A percentile compares a stretch with the other conserved stretches of the same genome.
phyloP scores from a whole-genome alignment of 2,888 invertebrate genomes.

The Epinotia ramella region DNA sequence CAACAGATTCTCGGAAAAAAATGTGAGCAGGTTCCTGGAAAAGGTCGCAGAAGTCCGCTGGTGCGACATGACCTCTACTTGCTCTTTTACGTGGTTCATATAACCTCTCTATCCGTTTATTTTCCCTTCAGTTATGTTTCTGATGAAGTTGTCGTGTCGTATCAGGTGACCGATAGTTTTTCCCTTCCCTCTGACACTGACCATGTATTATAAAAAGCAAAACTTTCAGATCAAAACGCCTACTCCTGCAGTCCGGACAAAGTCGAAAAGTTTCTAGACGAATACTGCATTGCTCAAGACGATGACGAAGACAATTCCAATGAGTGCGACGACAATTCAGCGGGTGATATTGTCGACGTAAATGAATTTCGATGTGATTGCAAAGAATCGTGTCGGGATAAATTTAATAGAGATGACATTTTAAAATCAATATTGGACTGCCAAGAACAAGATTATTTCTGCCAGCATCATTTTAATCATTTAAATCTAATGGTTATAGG shows the following conservation, averaged over 20 bases:
- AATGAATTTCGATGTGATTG: not conserved
- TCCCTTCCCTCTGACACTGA: too few species aligned
- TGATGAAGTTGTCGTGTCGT: too few species aligned
- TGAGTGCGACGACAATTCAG: not conserved
- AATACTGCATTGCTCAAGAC: not conserved
- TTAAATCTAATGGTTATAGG: not conserved
- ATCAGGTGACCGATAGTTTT: too few species aligned
- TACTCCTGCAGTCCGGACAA: not conserved
- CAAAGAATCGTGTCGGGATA: not conserved
- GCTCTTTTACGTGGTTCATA: too few species aligned
- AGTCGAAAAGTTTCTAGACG: not conserved
- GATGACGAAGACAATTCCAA: not conserved
- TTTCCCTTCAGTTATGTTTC: too few species aligned
- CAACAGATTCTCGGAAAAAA: too few species aligned
- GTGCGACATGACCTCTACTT: too few species aligned
- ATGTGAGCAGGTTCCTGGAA: too few species aligned
- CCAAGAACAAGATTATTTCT: slow-evolving; percentile 1
- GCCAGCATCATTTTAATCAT: not conserved
- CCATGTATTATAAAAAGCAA: too few species aligned
- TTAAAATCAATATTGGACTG: slow-evolving; percentile 4
- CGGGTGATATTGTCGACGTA: not conserved
- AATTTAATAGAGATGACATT: not conserved
- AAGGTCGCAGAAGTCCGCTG: too few species aligned
- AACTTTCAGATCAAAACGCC: slow-evolving; percentile 4
- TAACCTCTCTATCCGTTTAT: too few species aligned